phyloP scores from a whole-genome alignment of 1,140 invertebrate species.

The Lucilia sericata region DNA sequence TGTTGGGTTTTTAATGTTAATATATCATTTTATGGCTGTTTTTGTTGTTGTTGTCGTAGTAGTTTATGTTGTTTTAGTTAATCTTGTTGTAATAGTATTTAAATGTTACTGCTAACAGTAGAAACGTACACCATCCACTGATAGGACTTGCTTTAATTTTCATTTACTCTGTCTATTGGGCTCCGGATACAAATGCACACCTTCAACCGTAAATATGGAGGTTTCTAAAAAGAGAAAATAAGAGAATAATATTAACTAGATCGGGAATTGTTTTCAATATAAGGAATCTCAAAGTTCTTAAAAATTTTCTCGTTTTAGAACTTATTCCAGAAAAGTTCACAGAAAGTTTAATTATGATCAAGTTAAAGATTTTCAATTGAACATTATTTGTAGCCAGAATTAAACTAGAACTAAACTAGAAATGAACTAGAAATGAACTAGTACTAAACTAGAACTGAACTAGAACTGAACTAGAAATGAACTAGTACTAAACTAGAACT shows the following conservation, averaged over 20 bases:
- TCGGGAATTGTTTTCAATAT: too few relatives aligned
- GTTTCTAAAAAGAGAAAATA: constrained; percentile 77
- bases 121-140: constrained; percentile 68
- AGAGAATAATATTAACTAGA: neutral
- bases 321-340: too few relatives aligned
- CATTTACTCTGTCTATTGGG: constrained; percentile 68
- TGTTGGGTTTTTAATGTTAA: neutral
- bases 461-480: too few relatives aligned
- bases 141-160: constrained; percentile 70
- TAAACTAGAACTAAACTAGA: too few relatives aligned
- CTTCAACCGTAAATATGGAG: constrained; percentile 93
- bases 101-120: constrained; percentile 62
- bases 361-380: too few relatives aligned
- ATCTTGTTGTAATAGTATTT: constrained; percentile 23
- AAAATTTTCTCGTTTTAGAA: too few relatives aligned
- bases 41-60: constrained; percentile 33
- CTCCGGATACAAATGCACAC: constrained; percentile 81
- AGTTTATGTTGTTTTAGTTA: constrained; percentile 10
- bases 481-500: too few relatives aligned
- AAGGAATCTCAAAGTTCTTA: too few relatives aligned
- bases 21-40: constrained; percentile 34
- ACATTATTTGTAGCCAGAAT: too few relatives aligned
- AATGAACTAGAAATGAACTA: too few relatives aligned
- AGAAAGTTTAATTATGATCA: too few relatives aligned
- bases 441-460: too few relatives aligned